Conservation (phyloP, 2,113 vertebrate species). For the Oreochromis tanganicae region DNA sequence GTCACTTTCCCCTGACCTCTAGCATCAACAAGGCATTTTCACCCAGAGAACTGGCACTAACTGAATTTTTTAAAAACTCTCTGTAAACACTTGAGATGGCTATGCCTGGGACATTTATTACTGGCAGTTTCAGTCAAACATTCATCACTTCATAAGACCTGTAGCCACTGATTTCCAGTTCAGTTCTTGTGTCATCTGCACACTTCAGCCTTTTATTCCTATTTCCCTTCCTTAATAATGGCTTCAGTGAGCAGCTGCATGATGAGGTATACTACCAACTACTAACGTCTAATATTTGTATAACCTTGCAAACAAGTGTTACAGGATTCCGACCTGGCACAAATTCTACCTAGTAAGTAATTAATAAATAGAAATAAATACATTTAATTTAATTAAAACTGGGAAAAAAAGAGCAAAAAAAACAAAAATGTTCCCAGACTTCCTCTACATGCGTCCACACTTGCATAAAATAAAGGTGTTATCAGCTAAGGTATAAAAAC, state of each 20-base stretch:
- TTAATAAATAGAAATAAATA: neutral
- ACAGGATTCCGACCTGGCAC: neutral
- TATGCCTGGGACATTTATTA: neutral
- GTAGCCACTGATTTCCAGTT: neutral
- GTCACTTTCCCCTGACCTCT: neutral
- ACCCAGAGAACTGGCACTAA: neutral
- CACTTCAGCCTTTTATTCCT: fast-evolving
- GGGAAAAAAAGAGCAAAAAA: neutral
- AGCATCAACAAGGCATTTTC: neutral
- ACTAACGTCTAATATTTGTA: neutral
- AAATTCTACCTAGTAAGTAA: neutral
- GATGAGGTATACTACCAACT: neutral
- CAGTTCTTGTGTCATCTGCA: neutral
- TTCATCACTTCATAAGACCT: neutral
- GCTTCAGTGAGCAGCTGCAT: neutral
- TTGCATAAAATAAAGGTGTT: neutral
- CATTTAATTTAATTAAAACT: neutral
- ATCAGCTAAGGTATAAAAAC: neutral
- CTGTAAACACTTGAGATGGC: neutral
- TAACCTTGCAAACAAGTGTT: neutral
- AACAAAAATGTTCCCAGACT: neutral
- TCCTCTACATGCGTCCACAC: neutral
- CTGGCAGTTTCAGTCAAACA: neutral
- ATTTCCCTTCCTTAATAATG: neutral
- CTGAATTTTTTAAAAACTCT: neutral